phyloP scores from a whole-genome alignment of 1,140 invertebrate species.

The Microplitis mediator region DNA sequence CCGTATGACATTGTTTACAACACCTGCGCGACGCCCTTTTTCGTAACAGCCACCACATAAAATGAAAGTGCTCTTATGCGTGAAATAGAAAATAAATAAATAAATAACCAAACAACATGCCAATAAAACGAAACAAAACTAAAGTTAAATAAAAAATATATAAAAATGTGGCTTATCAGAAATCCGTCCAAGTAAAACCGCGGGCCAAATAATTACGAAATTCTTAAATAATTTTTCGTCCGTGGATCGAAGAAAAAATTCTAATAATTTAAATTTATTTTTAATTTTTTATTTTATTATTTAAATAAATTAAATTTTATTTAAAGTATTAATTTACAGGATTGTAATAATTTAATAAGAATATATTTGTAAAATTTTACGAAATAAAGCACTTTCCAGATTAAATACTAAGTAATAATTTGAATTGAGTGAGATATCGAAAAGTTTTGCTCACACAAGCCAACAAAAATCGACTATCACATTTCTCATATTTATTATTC shows the following conservation, averaged over 20 bases:
- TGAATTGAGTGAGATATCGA: neutral
- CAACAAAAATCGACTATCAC: too few species aligned
- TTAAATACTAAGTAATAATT: neutral
- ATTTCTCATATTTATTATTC: too few species aligned
- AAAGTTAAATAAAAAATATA: constrained; percentile 1
- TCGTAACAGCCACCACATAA: neutral
- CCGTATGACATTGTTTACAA: neutral
- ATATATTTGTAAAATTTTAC: neutral
- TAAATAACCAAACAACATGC: neutral
- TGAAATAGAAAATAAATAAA: constrained; percentile 9
- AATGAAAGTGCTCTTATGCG: constrained; percentile 17
- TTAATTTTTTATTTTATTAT: neutral
- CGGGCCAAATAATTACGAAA: constrained; percentile 8
- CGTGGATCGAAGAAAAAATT: neutral
- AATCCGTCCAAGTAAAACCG: constrained; percentile 48
- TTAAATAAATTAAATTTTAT: neutral
- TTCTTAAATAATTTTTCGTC: constrained; percentile 17
- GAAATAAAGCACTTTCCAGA: constrained; percentile 28
- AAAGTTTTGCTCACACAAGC: neutral
- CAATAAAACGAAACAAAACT: neutral
- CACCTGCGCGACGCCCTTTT: neutral
- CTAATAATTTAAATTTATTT: neutral
- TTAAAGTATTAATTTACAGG: neutral
- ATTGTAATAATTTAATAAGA: neutral
- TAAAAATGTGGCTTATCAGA: constrained; percentile 48